Conservation (phyloP, 2,888 invertebrate species). For the Molanna angustata region DNA sequence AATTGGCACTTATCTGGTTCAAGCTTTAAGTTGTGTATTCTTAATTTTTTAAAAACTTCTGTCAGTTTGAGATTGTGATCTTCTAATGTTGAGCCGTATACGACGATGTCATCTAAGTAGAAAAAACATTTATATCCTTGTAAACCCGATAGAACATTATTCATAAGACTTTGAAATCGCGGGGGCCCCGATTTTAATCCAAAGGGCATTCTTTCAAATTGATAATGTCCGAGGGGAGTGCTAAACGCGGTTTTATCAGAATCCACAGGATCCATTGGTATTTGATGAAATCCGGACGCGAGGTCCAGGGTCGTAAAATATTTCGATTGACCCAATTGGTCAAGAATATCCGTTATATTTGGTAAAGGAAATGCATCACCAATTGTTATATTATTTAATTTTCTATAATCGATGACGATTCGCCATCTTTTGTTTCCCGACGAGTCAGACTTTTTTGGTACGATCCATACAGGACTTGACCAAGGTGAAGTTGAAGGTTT, state of each 20-base stretch:
- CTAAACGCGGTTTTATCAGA: slow-evolving; percentile 5
- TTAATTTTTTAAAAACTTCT: too few relatives aligned
- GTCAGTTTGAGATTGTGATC: slow-evolving; percentile 1
- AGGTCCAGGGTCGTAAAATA: slow-evolving; percentile 3
- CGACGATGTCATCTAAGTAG: slow-evolving; percentile 8
- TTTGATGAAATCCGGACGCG: slow-evolving; percentile 6
- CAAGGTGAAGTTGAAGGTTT: slow-evolving; percentile 32
- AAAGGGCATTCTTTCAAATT: not conserved
- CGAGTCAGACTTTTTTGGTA: slow-evolving; percentile 25
- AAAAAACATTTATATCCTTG: slow-evolving; percentile 1
- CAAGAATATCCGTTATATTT: slow-evolving; percentile 11
- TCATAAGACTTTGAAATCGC: slow-evolving; percentile 2
- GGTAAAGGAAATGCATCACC: slow-evolving; percentile 9
- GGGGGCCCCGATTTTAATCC: slow-evolving; percentile 4
- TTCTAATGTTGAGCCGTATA: slow-evolving; percentile 1
- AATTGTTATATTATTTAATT: slow-evolving; percentile 12
- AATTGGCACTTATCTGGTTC: too few relatives aligned
- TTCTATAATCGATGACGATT: slow-evolving; percentile 7
- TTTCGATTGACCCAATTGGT: slow-evolving; percentile 9
- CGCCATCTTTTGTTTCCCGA: slow-evolving; percentile 4
- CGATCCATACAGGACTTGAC: slow-evolving; percentile 25
- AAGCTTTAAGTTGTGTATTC: too few relatives aligned
- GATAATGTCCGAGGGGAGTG: not conserved
- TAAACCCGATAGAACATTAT: slow-evolving; percentile 5
- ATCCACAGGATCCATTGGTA: not conserved